These are phyloP conservation scores for Progne subis DNA, from an alignment of 2,113 vertebrate species.

Conservation along the genomic window DNA sequence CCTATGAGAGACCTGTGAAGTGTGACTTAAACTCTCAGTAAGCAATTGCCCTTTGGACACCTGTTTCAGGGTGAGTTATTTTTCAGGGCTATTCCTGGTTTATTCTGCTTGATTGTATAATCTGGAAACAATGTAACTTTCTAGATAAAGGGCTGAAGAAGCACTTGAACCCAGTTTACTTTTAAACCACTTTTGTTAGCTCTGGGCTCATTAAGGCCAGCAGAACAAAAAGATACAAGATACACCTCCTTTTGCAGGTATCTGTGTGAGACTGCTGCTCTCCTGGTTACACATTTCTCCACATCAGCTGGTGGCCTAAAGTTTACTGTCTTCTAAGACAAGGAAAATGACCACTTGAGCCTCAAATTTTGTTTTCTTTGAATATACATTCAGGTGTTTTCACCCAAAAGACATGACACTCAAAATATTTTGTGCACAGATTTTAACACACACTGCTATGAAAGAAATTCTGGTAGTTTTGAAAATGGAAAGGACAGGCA, in stretches of 20 bases:
- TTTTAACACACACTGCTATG: not conserved
- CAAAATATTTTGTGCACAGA: not conserved
- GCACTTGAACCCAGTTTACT: not conserved
- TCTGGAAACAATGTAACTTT: not conserved
- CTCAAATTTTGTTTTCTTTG: not conserved
- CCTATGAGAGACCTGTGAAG: not conserved
- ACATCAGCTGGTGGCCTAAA: not conserved
- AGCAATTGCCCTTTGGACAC: not conserved
- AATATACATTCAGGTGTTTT: not conserved
- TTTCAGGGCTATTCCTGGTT: slow-evolving; percentile 3
- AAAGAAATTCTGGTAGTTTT: not conserved
- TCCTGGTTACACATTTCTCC: not conserved
- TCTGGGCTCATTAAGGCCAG: not conserved
- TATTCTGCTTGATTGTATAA: not conserved
- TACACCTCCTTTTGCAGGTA: not conserved
- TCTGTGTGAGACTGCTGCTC: not conserved
- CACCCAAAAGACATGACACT: not conserved
- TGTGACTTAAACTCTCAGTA: not conserved
- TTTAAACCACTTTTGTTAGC: not conserved
- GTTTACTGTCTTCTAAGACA: not conserved
- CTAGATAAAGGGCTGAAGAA: not conserved
- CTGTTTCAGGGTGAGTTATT: not conserved
- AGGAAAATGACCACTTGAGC: not conserved
- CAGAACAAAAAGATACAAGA: not conserved
- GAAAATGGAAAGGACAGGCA: not conserved